Evolutionary conservation across 2,113 vertebrate genomes (phyloP).

Genomic region (Phoxinus phoxinus): DNA sequence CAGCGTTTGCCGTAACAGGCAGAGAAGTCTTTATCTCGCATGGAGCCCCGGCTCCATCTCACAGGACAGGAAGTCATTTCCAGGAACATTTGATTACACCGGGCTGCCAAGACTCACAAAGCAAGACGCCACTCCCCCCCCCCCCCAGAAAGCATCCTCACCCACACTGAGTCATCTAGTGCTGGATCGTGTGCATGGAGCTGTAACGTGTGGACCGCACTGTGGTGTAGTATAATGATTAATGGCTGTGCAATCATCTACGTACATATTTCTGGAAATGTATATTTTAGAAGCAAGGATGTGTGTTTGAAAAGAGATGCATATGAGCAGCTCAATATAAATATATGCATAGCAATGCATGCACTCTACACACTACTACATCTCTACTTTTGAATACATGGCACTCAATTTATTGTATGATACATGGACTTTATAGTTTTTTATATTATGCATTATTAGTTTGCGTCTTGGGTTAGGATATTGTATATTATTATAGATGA

Average conservation of each 20-base stretch:
- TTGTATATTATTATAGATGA: not conserved
- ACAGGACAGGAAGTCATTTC: slow-evolving; percentile 58
- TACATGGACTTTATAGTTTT: not conserved
- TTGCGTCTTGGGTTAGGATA: not conserved
- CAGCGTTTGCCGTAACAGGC: slow-evolving; percentile 50
- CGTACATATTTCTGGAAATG: slow-evolving; percentile 38
- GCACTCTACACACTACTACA: not conserved
- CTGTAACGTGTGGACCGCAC: slow-evolving; percentile 19
- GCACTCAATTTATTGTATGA: not conserved
- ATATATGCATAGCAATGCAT: slow-evolving; percentile 35
- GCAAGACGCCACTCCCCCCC: slow-evolving; percentile 52
- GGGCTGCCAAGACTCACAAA: slow-evolving; percentile 58
- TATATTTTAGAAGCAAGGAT: slow-evolving; percentile 51
- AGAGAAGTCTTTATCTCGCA: slow-evolving; percentile 56
- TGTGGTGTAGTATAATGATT: slow-evolving; percentile 53
- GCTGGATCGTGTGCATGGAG: slow-evolving; percentile 31
- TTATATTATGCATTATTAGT: not conserved
- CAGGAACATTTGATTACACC: slow-evolving; percentile 62
- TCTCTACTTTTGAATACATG: slow-evolving; percentile 17
- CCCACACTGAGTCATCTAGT: slow-evolving; percentile 48
- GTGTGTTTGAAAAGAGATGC: slow-evolving; percentile 48
- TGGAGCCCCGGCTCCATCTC: slow-evolving; percentile 48
- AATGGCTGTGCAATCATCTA: slow-evolving; percentile 50
- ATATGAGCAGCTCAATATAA: slow-evolving; percentile 42
- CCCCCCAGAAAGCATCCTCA: slow-evolving; percentile 51